Evolutionary conservation across 2,113 vertebrate genomes (phyloP).

Genomic region (Tragelaphus strepsiceros): DNA sequence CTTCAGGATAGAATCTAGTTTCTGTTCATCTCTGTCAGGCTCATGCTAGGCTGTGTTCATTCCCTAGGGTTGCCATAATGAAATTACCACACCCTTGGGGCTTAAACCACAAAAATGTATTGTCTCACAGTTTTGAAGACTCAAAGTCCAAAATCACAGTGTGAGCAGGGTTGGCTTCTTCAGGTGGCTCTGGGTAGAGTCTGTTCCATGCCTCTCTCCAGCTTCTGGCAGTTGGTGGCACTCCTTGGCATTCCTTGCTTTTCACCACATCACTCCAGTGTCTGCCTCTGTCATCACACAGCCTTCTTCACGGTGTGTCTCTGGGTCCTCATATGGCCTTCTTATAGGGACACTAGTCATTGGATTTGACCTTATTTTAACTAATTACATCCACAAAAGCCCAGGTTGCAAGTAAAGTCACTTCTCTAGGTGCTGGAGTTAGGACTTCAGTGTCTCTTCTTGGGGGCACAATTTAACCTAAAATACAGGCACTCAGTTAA

Average conservation of each 20-base stretch:
- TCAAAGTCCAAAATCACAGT: neutral
- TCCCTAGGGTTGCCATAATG: neutral
- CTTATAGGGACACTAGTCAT: neutral
- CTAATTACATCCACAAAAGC: neutral
- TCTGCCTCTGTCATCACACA: neutral
- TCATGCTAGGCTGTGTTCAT: neutral
- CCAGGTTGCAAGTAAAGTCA: neutral
- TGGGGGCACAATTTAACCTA: neutral
- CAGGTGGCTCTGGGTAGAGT: neutral
- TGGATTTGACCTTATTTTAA: neutral
- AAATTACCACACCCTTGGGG: neutral
- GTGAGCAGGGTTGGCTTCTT: neutral
- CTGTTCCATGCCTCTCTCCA: neutral
- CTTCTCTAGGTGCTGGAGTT: neutral
- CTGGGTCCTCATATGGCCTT: neutral
- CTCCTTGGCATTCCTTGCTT: neutral
- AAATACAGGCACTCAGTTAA: neutral
- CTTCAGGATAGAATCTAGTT: neutral
- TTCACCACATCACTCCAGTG: neutral
- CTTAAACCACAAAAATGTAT: neutral
- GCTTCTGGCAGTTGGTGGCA: neutral
- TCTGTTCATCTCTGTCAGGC: neutral
- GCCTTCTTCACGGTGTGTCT: neutral
- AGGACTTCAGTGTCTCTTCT: neutral
- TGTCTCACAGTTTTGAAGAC: neutral